phyloP scores from a whole-genome alignment of 2,888 invertebrate species.

The Panopea generosa region DNA sequence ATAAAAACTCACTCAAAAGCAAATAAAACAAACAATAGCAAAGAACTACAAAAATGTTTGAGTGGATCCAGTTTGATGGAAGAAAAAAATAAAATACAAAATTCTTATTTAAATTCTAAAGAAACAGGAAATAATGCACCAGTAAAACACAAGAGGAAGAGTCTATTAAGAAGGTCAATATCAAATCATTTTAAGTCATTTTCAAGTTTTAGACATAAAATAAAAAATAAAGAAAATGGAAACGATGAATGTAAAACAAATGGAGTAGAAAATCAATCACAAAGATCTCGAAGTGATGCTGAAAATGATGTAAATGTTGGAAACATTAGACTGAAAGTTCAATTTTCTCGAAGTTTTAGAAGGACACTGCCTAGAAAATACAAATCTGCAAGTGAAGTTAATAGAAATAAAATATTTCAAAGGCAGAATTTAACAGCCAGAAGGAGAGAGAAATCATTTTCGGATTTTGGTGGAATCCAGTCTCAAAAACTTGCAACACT shows the following conservation, averaged over 20 bases:
- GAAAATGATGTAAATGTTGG: background rate
- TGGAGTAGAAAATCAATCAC: background rate
- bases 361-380: conserved; percentile 6
- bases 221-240: background rate
- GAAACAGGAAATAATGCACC: background rate
- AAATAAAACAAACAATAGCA: background rate
- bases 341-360: background rate
- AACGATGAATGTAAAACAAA: background rate
- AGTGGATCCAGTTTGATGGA: background rate
- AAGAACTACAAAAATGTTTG: background rate
- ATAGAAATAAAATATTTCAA: background rate
- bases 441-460: conserved; percentile 10
- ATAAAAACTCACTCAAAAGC: background rate
- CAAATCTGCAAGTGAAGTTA: conserved; percentile 9
- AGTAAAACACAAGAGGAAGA: background rate
- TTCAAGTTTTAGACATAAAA: background rate
- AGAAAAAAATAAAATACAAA: background rate
- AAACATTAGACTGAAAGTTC: conserved; percentile 15
- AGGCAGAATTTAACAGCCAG: background rate
- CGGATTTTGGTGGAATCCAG: background rate
- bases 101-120: background rate
- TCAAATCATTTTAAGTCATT: conserved; percentile 4
- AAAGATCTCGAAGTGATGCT: background rate
- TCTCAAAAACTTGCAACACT: background rate
- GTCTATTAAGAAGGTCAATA: conserved; percentile 13